Conservation (phyloP, 1,140 invertebrate species). For the Drosophila pruinosa region DNA sequence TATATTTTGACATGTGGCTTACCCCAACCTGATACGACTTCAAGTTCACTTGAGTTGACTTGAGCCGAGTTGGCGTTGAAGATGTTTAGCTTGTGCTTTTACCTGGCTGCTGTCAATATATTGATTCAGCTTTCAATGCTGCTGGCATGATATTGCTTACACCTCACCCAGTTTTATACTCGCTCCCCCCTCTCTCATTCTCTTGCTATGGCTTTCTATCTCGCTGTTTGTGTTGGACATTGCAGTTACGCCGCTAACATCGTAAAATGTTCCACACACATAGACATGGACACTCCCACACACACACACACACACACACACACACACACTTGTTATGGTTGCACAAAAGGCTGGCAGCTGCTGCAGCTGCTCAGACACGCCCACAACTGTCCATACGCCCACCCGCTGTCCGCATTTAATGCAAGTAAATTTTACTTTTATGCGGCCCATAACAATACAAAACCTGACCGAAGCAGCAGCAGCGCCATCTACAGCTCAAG, state of each 20-base stretch:
- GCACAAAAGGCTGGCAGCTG: constrained; percentile 29
- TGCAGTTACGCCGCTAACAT: constrained; percentile 54
- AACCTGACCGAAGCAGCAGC: constrained; percentile 33
- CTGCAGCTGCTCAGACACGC: constrained; percentile 37
- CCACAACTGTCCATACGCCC: no score
- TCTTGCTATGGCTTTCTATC: not conserved
- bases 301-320: constrained; percentile 18
- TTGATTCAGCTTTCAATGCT: constrained; percentile 48
- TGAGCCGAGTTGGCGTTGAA: not conserved
- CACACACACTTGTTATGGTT: constrained; percentile 7
- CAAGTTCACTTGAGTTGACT: not conserved
- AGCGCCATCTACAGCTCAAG: not conserved
- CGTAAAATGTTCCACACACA: constrained; percentile 53
- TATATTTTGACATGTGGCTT: constrained; percentile 8
- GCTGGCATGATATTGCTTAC: constrained; percentile 13
- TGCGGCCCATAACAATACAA: constrained; percentile 47
- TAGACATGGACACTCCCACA: constrained; percentile 30
- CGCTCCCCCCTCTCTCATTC: not conserved
- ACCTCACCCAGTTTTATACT: not conserved
- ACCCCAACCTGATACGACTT: not conserved
- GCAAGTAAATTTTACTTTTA: constrained; percentile 45
- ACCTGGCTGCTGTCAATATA: constrained; percentile 42
- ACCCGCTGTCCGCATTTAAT: constrained; percentile 14
- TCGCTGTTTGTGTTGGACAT: constrained; percentile 12
- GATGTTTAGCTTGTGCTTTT: not conserved